Evolutionary conservation across 2,888 invertebrate genomes (phyloP).

Genomic region (Hypomecis punctinalis): DNA sequence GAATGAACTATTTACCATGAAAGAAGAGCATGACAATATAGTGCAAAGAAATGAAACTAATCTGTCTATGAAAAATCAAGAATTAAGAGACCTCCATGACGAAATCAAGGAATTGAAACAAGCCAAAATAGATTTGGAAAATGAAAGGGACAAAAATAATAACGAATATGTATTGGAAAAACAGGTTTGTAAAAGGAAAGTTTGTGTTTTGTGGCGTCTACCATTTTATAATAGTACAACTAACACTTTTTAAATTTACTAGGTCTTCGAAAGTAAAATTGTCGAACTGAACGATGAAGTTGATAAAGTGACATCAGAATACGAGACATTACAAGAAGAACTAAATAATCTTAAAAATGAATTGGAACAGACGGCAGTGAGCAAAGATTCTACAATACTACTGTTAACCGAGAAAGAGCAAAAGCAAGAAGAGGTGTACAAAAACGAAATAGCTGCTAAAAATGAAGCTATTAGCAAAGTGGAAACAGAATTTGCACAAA

Average conservation of each 20-base stretch:
- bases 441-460: slow-evolving; percentile 52
- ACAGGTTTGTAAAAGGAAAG: slow-evolving; percentile 65
- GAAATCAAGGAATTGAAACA: slow-evolving; percentile 54
- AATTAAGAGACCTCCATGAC: slow-evolving; percentile 61
- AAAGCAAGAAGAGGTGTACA: slow-evolving; percentile 48
- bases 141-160: slow-evolving; percentile 53
- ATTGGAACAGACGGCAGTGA: slow-evolving; percentile 49
- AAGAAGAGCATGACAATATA: slow-evolving; percentile 64
- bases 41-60: slow-evolving; percentile 57
- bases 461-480: slow-evolving; percentile 52
- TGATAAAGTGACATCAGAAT: slow-evolving; percentile 47
- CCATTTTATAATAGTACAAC: slow-evolving; percentile 21
- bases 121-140: slow-evolving; percentile 48
- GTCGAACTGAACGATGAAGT: slow-evolving; percentile 52
- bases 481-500: slow-evolving; percentile 50
- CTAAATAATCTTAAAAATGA: slow-evolving; percentile 54
- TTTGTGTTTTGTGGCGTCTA: slow-evolving; percentile 49
- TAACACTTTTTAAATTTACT: slow-evolving; percentile 51
- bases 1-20: slow-evolving; percentile 63
- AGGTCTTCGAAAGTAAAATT: slow-evolving; percentile 63
- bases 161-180: slow-evolving; percentile 55
- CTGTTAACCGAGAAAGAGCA: slow-evolving; percentile 55
- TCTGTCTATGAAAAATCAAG: slow-evolving; percentile 62
- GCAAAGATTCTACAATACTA: slow-evolving; percentile 60
- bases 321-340: slow-evolving; percentile 53